These are phyloP conservation scores for Hippocampus barbouri DNA, from an alignment of 2,113 vertebrate species.

Conservation along the genomic window DNA sequence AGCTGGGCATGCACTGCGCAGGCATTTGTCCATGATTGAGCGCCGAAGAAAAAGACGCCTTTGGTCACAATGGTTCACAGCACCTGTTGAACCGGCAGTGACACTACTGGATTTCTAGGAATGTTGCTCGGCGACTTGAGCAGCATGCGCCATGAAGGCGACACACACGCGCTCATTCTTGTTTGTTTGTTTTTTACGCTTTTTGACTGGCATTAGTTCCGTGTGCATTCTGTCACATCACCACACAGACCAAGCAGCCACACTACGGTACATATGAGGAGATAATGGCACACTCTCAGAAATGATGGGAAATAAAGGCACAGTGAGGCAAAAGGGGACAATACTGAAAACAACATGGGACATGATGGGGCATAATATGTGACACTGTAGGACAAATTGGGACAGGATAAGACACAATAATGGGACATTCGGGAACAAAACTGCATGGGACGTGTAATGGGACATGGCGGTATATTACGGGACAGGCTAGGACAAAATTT, in stretches of 20 bases:
- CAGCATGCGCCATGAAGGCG: neutral
- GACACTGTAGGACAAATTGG: too few species aligned
- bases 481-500: neutral
- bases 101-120: slow-evolving; percentile 12
- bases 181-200: too few species aligned
- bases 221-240: neutral
- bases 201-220: neutral
- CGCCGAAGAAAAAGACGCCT: neutral
- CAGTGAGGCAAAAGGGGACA: too few species aligned
- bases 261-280: neutral
- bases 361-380: too few species aligned
- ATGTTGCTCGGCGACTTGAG: neutral
- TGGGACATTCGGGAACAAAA: too few species aligned
- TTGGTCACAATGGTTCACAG: neutral
- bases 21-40: slow-evolving; percentile 57
- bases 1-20: slow-evolving; percentile 37
- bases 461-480: too few species aligned
- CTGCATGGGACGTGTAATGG: too few species aligned
- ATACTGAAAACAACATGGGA: too few species aligned
- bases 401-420: too few species aligned
- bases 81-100: slow-evolving; percentile 49
- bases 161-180: too few species aligned
- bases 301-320: too few species aligned
- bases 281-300: too few species aligned
- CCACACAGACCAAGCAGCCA: neutral